Evolutionary conservation across 2,888 invertebrate species (phyloP), one percentile per base, ranked within the genome.

Genomic region (Limnephilus auricula): DNA sequence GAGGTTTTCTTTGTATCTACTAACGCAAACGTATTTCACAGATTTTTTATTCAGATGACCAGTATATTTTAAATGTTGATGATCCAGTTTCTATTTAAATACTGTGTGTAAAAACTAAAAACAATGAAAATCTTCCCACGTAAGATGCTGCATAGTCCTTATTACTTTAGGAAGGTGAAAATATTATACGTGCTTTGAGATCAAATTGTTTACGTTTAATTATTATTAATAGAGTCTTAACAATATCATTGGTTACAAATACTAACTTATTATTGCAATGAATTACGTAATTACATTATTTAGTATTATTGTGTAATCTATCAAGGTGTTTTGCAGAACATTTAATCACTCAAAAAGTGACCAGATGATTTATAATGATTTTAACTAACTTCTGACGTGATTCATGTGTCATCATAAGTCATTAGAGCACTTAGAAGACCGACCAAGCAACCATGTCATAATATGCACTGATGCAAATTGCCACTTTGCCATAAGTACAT

Each of bases 391-490:
- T 65, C 65, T 65, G n/a, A 25, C 65, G 25, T 65, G 65, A 65
- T 65, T 25, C 65, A 65, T 65, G 65, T 65, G 25, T 65, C 65
- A 50, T 18, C 50, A 9, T 65, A 25, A 65, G 65, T 65, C 25
- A 65, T 65, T 37, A 18, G 32, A 5, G 37, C 83, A 83, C 37
- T 37, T 83, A 15, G 18, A 34, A 83, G 9, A 37, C 37, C n/a
- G 37, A 83, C 37, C 83, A 83, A 83, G 30, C 40, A 85, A 85
- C 40, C 85, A 85, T 25, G 31, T 85, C 85, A 40, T 65, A 65
- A 65, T 65, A 85, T 40, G n/a, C 45, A 40, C 85, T 45, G 37
- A 85, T 85, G 85, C 85, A 85, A 85, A 85, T 45, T 85, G 31
- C 40, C 30, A 30, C 85, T 85, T 85, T 40, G 85, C 85, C 50